These are phyloP conservation scores for Pedionomus torquatus DNA, from an alignment of 2,113 vertebrate species.

Conservation along the genomic window DNA sequence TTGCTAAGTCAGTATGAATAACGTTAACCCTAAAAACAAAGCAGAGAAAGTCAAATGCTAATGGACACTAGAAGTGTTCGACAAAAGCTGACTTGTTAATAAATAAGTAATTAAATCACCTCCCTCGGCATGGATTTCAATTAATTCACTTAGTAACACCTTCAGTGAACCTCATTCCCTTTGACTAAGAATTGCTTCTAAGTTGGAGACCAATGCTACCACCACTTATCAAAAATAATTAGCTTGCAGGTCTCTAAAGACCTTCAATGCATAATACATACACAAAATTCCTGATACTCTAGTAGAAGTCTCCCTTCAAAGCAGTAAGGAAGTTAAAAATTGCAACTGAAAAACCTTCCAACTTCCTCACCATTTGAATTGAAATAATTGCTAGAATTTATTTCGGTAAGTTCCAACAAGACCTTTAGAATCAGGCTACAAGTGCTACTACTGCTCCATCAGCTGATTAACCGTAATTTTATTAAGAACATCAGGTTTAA, in stretches of 20 bases:
- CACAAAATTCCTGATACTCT: background rate
- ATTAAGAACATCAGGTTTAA: background rate
- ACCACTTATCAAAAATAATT: background rate
- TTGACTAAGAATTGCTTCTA: background rate
- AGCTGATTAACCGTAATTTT: background rate
- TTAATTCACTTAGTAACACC: background rate
- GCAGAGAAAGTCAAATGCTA: background rate
- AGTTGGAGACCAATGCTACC: background rate
- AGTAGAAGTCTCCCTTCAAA: background rate
- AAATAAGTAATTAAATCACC: background rate
- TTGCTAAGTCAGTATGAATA: background rate
- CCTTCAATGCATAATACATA: background rate
- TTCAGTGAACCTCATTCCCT: background rate
- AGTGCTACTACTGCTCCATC: background rate
- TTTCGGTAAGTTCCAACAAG: background rate
- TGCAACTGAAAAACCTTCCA: background rate
- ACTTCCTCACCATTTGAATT: background rate
- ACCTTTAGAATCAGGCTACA: background rate
- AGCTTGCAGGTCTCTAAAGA: background rate
- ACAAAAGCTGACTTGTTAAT: background rate
- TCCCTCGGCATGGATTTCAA: background rate
- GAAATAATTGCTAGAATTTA: background rate
- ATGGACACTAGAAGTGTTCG: background rate
- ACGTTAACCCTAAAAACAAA: background rate
- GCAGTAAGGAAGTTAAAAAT: background rate